phyloP scores from a whole-genome alignment of 2,888 invertebrate species.

The Boloria euphrosyne region DNA sequence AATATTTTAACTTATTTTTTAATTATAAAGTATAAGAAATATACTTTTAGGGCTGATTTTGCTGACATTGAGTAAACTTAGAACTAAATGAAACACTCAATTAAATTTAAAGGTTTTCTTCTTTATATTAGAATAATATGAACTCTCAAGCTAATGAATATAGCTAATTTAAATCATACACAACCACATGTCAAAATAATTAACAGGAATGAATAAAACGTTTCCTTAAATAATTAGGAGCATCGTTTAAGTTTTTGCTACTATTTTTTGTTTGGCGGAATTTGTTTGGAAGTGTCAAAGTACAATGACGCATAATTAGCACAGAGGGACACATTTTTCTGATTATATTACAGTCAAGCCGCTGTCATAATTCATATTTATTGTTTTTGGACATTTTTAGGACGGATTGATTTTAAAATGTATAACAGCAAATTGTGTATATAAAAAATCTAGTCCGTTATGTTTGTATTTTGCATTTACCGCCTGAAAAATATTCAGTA shows the following conservation, averaged over 20 bases:
- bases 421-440: background rate
- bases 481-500: no score
- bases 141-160: no score
- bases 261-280: slow-evolving; percentile 43
- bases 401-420: background rate
- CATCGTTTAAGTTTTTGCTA: slow-evolving; percentile 36
- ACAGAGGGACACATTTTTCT: slow-evolving; percentile 58
- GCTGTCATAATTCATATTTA: slow-evolving; percentile 61
- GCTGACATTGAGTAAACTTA: no score
- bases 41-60: no score
- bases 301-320: slow-evolving; percentile 66
- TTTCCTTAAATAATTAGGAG: slow-evolving; percentile 17
- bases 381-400: slow-evolving; percentile 38
- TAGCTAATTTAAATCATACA: background rate
- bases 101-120: no score
- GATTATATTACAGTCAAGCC: slow-evolving; percentile 48
- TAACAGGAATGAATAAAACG: slow-evolving; percentile 30
- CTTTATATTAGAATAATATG: no score
- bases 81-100: no score
- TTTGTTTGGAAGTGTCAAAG: slow-evolving; percentile 63
- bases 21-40: no score
- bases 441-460: background rate
- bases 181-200: slow-evolving; percentile 30
- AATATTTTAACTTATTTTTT: no score
- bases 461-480: no score